Percentiles rank a stretch among this genome's conserved stretches.
These are phyloP conservation scores for Punctoribates punctum DNA, from an alignment of 2,888 invertebrate genomes.

Conservation along the genomic window DNA sequence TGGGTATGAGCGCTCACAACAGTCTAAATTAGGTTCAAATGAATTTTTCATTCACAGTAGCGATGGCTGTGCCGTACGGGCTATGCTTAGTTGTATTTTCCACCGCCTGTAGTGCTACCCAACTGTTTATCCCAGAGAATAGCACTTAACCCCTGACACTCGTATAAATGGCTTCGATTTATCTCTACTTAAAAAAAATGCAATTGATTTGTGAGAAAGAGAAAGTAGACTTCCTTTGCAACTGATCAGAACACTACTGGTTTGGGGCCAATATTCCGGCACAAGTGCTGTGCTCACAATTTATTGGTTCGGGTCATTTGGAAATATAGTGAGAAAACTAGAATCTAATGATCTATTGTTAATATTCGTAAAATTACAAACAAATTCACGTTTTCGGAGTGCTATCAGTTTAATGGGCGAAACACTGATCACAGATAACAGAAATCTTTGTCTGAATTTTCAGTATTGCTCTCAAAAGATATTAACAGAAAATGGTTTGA, in stretches of 20 bases:
- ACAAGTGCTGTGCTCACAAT: background rate
- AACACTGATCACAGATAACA: background rate
- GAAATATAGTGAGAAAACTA: background rate
- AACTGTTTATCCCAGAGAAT: slow-evolving; percentile 38
- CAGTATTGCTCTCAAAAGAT: background rate
- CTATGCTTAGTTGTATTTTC: background rate
- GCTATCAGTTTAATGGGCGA: slow-evolving; percentile 10
- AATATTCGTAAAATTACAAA: slow-evolving; percentile 13
- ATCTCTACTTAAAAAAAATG: slow-evolving; percentile 30
- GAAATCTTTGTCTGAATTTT: background rate
- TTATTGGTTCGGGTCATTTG: background rate
- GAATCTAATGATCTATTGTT: background rate
- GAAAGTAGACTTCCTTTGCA: background rate
- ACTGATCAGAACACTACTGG: slow-evolving; percentile 2
- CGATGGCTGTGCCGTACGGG: background rate
- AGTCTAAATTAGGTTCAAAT: slow-evolving; percentile 4
- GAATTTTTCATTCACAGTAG: slow-evolving; percentile 19
- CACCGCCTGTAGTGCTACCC: slow-evolving; percentile 34
- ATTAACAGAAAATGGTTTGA: background rate
- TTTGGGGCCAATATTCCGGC: slow-evolving; percentile 10
- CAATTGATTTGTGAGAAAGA: slow-evolving; percentile 38
- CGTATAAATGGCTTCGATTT: slow-evolving; percentile 8
- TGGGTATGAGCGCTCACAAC: background rate
- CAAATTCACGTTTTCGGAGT: slow-evolving; percentile 27
- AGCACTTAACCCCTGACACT: slow-evolving; percentile 36